These are phyloP conservation scores for Calameuta pallipes DNA, from an alignment of 2,888 invertebrate genomes.

Conservation along the genomic window DNA sequence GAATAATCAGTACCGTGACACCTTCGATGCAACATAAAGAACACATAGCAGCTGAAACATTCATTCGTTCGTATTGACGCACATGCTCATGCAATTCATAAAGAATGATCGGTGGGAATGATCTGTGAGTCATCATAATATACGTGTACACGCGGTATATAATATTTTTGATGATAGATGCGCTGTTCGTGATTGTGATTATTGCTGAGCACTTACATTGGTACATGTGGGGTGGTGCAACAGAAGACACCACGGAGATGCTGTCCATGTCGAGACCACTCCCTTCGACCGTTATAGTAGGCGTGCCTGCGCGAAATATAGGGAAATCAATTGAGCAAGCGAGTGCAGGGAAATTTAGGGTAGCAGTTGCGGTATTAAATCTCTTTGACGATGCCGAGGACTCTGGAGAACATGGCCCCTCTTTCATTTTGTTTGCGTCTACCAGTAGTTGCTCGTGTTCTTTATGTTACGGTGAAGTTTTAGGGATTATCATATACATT, in stretches of 20 bases:
- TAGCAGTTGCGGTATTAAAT: not conserved
- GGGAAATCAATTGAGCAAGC: slow-evolving; percentile 36
- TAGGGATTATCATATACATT: not conserved
- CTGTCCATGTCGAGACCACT: slow-evolving; percentile 79
- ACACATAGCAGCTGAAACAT: slow-evolving; percentile 35
- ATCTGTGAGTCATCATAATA: not conserved
- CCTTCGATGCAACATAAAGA: slow-evolving; percentile 54
- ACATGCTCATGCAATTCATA: slow-evolving; percentile 5
- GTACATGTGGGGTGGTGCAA: slow-evolving; percentile 74
- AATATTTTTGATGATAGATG: not conserved
- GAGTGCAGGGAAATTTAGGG: not conserved
- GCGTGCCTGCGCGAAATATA: slow-evolving; percentile 63
- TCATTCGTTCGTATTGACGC: not conserved
- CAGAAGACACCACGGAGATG: slow-evolving; percentile 77
- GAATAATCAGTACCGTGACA: not conserved
- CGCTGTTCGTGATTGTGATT: not conserved
- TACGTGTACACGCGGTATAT: not conserved
- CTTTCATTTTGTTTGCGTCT: not conserved
- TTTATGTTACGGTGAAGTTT: slow-evolving; percentile 36
- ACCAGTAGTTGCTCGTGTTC: slow-evolving; percentile 25
- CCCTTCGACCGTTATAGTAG: slow-evolving; percentile 66
- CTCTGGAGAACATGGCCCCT: not conserved
- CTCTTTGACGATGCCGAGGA: not conserved
- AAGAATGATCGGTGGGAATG: slow-evolving; percentile 1
- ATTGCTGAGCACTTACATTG: slow-evolving; percentile 72